phyloP scores from a whole-genome alignment of 2,888 invertebrate genomes.

The Gortyna flavago region DNA sequence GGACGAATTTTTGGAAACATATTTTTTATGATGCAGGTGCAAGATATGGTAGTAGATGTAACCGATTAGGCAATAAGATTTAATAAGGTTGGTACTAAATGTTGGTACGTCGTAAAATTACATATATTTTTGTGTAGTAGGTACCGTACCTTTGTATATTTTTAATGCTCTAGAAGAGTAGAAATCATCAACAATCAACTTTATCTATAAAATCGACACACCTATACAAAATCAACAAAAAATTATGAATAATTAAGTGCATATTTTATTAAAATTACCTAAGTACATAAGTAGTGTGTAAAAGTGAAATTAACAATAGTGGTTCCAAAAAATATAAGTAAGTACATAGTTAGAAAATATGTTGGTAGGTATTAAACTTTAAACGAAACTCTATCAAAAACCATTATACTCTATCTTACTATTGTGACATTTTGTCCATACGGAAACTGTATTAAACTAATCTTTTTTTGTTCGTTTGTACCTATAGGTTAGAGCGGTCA shows the following conservation, averaged over 20 bases:
- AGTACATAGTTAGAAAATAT: neutral
- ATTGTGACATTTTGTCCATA: neutral
- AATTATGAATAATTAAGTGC: neutral
- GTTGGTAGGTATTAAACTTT: neutral
- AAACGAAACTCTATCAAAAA: neutral
- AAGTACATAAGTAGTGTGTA: neutral
- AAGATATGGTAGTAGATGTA: conserved; percentile 32
- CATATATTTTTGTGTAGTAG: neutral
- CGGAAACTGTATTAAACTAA: neutral
- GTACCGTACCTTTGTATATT: neutral
- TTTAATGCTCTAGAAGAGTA: neutral
- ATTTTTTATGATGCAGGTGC: conserved; percentile 55
- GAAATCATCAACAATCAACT: neutral
- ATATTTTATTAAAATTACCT: neutral
- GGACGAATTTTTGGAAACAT: conserved; percentile 46
- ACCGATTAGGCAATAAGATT: conserved; percentile 31
- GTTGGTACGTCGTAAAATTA: neutral
- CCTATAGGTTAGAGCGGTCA: neutral
- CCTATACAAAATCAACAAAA: neutral
- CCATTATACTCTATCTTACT: neutral
- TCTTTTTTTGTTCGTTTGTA: neutral
- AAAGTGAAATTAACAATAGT: neutral
- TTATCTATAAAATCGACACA: neutral
- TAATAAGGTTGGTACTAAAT: conserved; percentile 2
- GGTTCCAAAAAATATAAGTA: neutral